Percentiles rank a stretch among this genome's conserved stretches.
Conservation (phyloP, 2,113 vertebrate species). For the Anser brachyrhynchus region DNA sequence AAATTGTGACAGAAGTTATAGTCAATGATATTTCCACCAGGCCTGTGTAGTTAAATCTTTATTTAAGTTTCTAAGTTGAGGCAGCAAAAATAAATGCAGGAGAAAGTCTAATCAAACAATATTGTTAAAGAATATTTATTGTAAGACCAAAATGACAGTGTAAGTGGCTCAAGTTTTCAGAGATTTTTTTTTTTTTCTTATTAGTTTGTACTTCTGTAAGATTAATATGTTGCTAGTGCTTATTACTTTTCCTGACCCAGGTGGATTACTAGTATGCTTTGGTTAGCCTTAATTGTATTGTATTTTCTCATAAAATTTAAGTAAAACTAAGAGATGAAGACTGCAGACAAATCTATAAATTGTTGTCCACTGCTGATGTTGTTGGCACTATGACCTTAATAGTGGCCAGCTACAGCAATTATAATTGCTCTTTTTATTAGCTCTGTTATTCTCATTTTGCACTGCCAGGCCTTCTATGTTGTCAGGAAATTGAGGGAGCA, state of each 20-base stretch:
- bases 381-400: neutral
- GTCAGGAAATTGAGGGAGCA: slow-evolving; percentile 30
- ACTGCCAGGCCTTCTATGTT: neutral
- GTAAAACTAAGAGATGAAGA: neutral
- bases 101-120: neutral
- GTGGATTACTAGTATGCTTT: neutral
- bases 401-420: neutral
- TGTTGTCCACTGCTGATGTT: neutral
- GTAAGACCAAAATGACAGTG: neutral
- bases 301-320: slow-evolving; percentile 9
- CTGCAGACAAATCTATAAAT: neutral
- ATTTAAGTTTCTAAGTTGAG: neutral
- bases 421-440: slow-evolving; percentile 5
- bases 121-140: neutral
- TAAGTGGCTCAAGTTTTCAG: neutral
- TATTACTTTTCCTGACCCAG: slow-evolving; percentile 18
- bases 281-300: neutral
- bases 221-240: neutral
- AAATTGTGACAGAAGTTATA: neutral
- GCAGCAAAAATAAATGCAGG: neutral
- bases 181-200: neutral
- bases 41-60: neutral
- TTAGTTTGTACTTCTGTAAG: neutral
- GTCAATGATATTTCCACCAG: neutral
- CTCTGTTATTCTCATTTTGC: slow-evolving; percentile 28